phyloP scores from a whole-genome alignment of 2,113 vertebrate genomes.

The Peromyscus californicus region DNA sequence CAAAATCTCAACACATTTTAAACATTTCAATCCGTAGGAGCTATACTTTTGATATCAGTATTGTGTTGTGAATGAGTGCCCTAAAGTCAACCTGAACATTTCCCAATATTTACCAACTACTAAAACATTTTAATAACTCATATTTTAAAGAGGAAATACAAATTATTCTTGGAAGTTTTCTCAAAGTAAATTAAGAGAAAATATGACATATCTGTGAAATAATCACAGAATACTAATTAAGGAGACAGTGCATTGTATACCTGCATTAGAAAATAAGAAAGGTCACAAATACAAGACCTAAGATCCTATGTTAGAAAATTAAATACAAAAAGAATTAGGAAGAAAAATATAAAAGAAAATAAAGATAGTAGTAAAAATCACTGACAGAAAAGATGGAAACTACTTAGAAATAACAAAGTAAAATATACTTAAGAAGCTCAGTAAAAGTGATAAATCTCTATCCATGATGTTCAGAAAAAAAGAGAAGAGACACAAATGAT shows the following conservation, averaged over 20 bases:
- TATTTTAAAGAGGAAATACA: not conserved
- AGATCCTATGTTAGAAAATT: not conserved
- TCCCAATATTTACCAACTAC: not conserved
- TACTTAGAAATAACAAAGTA: not conserved
- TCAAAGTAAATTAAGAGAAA: not conserved
- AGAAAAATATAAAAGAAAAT: not conserved
- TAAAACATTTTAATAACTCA: not conserved
- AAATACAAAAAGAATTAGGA: constrained; percentile 1
- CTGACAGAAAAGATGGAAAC: not conserved
- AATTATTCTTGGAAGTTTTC: not conserved
- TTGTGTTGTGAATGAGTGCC: not conserved
- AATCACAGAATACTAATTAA: not conserved
- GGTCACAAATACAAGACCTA: not conserved
- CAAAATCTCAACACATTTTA: not conserved
- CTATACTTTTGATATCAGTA: not conserved
- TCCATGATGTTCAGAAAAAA: not conserved
- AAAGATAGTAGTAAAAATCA: not conserved
- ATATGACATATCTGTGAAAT: not conserved
- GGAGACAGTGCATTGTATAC: not conserved
- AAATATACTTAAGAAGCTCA: not conserved
- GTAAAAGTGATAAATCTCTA: not conserved
- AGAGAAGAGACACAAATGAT: not conserved
- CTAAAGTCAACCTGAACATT: not conserved
- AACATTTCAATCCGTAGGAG: not conserved
- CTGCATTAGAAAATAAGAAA: not conserved